Evolutionary conservation across 2,888 invertebrate species (phyloP).

Genomic region (Diadegma fenestrale): DNA sequence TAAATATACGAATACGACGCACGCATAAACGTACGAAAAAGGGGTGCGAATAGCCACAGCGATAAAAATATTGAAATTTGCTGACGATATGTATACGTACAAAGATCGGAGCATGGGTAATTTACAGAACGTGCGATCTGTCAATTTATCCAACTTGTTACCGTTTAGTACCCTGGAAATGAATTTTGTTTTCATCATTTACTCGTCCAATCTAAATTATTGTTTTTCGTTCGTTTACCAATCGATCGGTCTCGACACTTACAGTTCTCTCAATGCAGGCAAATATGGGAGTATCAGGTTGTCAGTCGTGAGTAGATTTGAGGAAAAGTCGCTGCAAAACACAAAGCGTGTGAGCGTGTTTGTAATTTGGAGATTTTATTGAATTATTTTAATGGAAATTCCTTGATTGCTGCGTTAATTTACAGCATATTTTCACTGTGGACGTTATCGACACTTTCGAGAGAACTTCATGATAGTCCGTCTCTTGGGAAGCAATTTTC

Average conservation of each 20-base stretch:
- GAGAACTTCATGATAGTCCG: neutral
- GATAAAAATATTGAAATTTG: neutral
- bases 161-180: conserved; percentile 46
- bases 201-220: neutral
- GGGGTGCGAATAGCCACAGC: no score
- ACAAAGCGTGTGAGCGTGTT: neutral
- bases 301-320: conserved; percentile 85
- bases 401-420: conserved; percentile 49
- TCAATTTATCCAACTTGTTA: conserved; percentile 55
- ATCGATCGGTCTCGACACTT: conserved; percentile 22
- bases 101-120: conserved; percentile 51
- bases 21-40: no score
- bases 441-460: conserved; percentile 24
- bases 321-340: conserved; percentile 82
- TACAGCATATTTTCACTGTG: conserved; percentile 35
- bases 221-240: conserved; percentile 5
- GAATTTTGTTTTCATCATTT: neutral
- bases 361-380: conserved; percentile 8
- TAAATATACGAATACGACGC: no score
- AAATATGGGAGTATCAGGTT: conserved; percentile 85
- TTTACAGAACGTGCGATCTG: conserved; percentile 44
- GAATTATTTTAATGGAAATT: conserved; percentile 65
- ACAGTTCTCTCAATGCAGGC: conserved; percentile 83
- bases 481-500: conserved; percentile 11
- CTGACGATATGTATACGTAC: conserved; percentile 37